These are phyloP conservation scores for Crypturellus undulatus DNA, from an alignment of 2,113 vertebrate genomes.

Conservation along the genomic window DNA sequence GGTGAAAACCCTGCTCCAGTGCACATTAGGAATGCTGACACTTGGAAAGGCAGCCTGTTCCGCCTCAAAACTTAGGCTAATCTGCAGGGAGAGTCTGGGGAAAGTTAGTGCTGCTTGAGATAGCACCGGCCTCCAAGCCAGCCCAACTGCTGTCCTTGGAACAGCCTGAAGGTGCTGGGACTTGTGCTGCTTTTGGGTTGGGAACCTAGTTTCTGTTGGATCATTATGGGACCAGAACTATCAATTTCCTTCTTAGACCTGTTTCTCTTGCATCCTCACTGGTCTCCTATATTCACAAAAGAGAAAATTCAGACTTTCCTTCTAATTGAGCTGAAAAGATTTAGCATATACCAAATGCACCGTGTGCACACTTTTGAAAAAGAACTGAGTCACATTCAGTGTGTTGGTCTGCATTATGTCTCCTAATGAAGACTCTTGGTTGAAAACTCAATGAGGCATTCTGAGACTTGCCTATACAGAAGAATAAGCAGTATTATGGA, in stretches of 20 bases:
- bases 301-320: neutral
- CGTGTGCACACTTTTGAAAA: fast-evolving
- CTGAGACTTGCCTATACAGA: neutral
- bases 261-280: neutral
- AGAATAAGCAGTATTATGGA: neutral
- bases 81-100: neutral
- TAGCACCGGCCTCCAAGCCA: neutral
- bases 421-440: neutral
- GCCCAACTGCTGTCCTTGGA: neutral
- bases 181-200: neutral
- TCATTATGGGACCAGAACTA: neutral
- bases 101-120: neutral
- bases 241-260: neutral
- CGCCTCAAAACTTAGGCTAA: neutral
- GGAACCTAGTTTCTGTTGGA: neutral
- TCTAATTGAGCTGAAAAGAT: neutral
- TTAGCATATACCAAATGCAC: neutral
- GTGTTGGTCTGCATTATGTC: fast-evolving
- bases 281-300: neutral
- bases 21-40: conserved; percentile 50
- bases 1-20: conserved; percentile 9
- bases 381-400: neutral
- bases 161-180: neutral
- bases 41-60: conserved; percentile 2
- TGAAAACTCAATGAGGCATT: neutral